Base-by-base conservation (phyloP, 2,888 invertebrate genomes). In the Drosophila nr. perissopoda region DNA sequence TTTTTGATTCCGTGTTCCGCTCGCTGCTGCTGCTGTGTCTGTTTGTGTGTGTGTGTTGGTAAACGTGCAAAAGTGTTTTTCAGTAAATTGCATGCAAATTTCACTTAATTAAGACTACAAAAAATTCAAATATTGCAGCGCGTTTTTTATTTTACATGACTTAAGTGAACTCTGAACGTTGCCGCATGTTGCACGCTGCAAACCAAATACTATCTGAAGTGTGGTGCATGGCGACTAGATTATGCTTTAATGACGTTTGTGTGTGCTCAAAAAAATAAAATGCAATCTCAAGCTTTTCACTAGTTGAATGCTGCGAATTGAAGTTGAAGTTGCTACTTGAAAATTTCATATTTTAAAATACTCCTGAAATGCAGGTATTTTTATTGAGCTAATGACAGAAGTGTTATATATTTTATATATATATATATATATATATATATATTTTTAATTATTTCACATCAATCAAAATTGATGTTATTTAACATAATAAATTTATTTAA, bases 61-160 rank as follows among this genome's bases (percentile, higher is more conserved):
- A 67, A 57, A 64, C 38, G 71, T 51, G 76, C 61, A 87, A 85
- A 80, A 84, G 82, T 77, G 78, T 71, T 60, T 64, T 46, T 64
- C 54, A 54, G 52, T 34, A 86, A 88, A 83, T 84, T 86, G 84
- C 79, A 76, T 81, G 89, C 73, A 83, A 84, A 89, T 84, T 87
- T 83, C 38, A 69, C 73, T 87, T 86, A 76, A 72, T 63, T 46
- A 60, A 72, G 48, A 49, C 67, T 57, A 21, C 61, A 79, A 51
- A 51, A 36, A 27, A 31, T n/a, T 27, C 60, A 33, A 70, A 69
- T 46, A 25, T 25, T 46, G 25, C 25, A 16, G 46, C 4, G 70
- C 31, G 33, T 60, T 70, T 69, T 34, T 29, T 65, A 69, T 68
- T 57, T 5, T 25, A 46, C 21, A 38, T 27, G 38, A 34, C 36